Conservation (phyloP, 1,140 invertebrate genomes). For the Maniola jurtina region DNA sequence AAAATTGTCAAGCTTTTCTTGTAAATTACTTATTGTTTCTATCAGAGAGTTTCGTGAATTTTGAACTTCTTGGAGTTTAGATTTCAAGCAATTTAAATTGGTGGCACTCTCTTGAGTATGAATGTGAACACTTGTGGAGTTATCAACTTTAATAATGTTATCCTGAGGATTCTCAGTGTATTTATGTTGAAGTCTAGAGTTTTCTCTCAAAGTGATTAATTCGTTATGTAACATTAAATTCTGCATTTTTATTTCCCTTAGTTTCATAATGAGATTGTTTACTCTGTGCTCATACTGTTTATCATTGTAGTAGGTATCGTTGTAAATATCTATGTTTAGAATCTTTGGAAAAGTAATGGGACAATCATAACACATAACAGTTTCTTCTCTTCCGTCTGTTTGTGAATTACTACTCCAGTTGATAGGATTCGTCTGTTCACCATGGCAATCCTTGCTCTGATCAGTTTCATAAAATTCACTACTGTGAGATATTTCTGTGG, state of each 20-base stretch:
- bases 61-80: conserved; percentile 52
- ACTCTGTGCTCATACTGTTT: conserved; percentile 37
- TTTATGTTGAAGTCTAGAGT: conserved; percentile 33
- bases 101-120: conserved; percentile 36
- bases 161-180: conserved; percentile 26
- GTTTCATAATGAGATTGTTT: conserved; percentile 53
- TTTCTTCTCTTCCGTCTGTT: background rate
- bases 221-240: conserved; percentile 55
- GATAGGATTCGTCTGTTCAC: conserved; percentile 5
- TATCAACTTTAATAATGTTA: conserved; percentile 41
- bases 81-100: conserved; percentile 44
- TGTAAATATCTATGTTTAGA: conserved; percentile 11
- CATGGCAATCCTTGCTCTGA: background rate
- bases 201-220: conserved; percentile 44
- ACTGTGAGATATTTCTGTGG: conserved; percentile 11
- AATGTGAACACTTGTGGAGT: conserved; percentile 39
- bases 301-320: conserved; percentile 26
- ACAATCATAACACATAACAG: conserved; percentile 15
- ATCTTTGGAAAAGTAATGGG: background rate
- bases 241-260: conserved; percentile 65
- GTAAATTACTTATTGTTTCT: conserved; percentile 45
- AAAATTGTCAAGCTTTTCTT: conserved; percentile 48
- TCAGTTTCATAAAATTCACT: conserved; percentile 13
- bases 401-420: background rate
- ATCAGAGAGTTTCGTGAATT: conserved; percentile 48